A percentile compares a stretch with the other conserved stretches of the same genome.
Evolutionary conservation across 1,140 invertebrate genomes (phyloP).

Genomic region (Agraylea sexmaculata): DNA sequence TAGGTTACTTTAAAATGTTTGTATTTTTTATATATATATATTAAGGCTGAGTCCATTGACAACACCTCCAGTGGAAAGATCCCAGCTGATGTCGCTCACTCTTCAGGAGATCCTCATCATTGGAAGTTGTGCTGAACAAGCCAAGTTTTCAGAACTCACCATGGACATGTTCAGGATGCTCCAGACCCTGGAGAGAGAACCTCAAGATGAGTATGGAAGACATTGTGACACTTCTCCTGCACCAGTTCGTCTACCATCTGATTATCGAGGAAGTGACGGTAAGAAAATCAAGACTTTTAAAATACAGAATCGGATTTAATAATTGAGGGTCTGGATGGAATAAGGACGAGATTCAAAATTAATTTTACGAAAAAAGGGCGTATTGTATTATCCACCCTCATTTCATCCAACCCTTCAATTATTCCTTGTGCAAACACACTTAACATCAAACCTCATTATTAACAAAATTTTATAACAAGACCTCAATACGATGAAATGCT

Average conservation of each 20-base stretch:
- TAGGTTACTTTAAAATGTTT: too few species aligned
- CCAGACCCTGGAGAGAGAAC: slow-evolving; percentile 87
- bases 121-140: slow-evolving; percentile 87
- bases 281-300: not conserved
- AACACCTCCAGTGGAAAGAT: slow-evolving; percentile 78
- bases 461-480: too few species aligned
- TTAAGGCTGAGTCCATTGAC: slow-evolving; percentile 68
- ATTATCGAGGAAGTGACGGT: slow-evolving; percentile 22
- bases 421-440: too few species aligned
- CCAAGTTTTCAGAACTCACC: slow-evolving; percentile 95
- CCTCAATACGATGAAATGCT: too few species aligned
- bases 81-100: slow-evolving; percentile 71
- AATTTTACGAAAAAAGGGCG: not conserved
- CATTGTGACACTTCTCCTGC: slow-evolving; percentile 80
- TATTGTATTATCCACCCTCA: too few species aligned
- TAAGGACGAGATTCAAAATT: not conserved
- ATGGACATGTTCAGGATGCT: slow-evolving; percentile 98
- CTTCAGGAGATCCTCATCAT: slow-evolving; percentile 92
- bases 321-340: too few species aligned
- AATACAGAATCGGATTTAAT: not conserved
- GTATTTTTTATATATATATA: too few species aligned
- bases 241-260: slow-evolving; percentile 52
- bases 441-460: too few species aligned
- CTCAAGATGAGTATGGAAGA: slow-evolving; percentile 71
- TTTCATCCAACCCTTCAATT: too few species aligned